These are phyloP conservation scores for Seladonia tumulorum DNA, from an alignment of 2,888 invertebrate genomes.

Conservation along the genomic window DNA sequence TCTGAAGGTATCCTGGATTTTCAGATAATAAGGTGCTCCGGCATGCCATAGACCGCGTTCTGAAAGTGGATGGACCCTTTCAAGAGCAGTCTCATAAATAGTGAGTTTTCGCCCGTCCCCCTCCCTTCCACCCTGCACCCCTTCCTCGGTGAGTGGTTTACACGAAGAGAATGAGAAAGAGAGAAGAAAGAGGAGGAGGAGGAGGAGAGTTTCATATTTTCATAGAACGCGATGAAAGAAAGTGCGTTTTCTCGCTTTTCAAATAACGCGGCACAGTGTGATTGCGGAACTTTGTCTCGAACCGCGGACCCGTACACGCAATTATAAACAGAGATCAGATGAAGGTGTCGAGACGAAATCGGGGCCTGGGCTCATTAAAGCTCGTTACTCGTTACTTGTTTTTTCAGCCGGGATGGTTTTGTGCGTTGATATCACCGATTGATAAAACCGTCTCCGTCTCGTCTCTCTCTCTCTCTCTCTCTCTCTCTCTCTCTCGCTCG, in stretches of 20 bases:
- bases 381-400: slow-evolving; percentile 48
- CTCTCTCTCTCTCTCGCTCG: not conserved
- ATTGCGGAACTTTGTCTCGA: not conserved
- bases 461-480: not conserved
- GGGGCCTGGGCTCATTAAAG: slow-evolving; percentile 43
- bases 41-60: slow-evolving; percentile 66
- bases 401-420: slow-evolving; percentile 26
- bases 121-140: not conserved
- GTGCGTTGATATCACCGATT: slow-evolving; percentile 33
- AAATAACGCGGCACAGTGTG: not conserved
- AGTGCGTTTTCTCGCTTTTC: not conserved
- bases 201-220: slow-evolving; percentile 6
- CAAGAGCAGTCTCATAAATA: slow-evolving; percentile 73
- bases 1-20: slow-evolving; percentile 60
- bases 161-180: slow-evolving; percentile 41
- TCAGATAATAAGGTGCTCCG: slow-evolving; percentile 71
- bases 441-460: slow-evolving; percentile 13
- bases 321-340: not conserved
- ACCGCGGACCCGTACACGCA: not conserved
- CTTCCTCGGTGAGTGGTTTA: slow-evolving; percentile 40
- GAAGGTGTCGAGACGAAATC: slow-evolving; percentile 32
- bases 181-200: not conserved
- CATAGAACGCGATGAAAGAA: not conserved
- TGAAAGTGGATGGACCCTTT: slow-evolving; percentile 72
- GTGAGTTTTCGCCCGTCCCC: slow-evolving; percentile 55